Conservation (phyloP, 2,113 vertebrate species). For the Phylloscopus trochiloides region DNA sequence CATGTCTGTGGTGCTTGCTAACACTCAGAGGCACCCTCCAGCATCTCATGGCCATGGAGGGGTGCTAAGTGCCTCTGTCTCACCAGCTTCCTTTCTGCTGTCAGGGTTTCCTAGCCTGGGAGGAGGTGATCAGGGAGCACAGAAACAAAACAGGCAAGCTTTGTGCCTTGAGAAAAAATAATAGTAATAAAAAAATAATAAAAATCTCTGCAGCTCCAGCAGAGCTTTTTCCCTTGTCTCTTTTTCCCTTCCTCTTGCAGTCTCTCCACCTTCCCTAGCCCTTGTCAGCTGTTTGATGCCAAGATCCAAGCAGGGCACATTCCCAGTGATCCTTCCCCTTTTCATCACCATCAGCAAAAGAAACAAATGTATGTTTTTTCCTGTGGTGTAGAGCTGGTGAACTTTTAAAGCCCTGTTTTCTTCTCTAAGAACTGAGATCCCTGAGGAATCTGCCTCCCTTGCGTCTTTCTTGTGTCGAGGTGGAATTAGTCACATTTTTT, state of each 20-base stretch:
- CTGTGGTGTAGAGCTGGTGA: fast-evolving
- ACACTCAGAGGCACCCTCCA: neutral
- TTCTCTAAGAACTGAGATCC: neutral
- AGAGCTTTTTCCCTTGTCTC: neutral
- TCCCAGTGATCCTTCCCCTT: neutral
- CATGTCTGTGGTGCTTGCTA: neutral
- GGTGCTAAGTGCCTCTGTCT: neutral
- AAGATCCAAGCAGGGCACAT: neutral
- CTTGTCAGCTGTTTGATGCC: neutral
- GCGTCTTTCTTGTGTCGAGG: neutral
- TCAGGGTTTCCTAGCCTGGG: neutral
- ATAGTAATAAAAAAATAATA: neutral
- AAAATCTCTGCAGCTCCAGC: neutral
- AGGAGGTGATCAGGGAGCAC: neutral
- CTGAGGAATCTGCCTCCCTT: neutral
- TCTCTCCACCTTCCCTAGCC: neutral
- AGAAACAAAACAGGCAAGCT: neutral
- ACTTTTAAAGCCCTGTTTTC: neutral
- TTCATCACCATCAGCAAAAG: neutral
- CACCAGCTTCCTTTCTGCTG: neutral
- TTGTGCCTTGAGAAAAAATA: neutral
- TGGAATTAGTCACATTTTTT: neutral
- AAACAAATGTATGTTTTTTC: neutral
- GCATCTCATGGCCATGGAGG: neutral
- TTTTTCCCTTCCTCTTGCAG: neutral